Evolutionary conservation across 2,113 vertebrate genomes (phyloP).

Genomic region (Ahaetulla prasina): DNA sequence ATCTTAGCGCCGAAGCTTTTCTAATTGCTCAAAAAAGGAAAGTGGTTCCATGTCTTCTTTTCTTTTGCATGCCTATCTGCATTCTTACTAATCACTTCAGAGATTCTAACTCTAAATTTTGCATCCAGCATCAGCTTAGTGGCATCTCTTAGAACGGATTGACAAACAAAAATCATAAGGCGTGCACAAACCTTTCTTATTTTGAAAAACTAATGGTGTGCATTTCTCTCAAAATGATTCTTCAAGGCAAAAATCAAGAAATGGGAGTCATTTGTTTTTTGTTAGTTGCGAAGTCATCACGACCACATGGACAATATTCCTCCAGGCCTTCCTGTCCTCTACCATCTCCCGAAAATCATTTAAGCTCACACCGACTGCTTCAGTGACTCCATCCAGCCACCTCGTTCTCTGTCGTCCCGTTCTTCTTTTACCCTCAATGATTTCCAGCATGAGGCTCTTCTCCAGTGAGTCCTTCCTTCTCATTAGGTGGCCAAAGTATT

Average conservation of each 20-base stretch:
- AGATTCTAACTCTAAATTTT: background rate
- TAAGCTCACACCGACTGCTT: too few relatives aligned
- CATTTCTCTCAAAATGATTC: background rate
- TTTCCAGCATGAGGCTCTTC: too few relatives aligned
- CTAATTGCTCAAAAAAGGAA: background rate
- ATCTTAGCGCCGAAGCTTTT: background rate
- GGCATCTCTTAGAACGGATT: background rate
- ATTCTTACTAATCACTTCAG: background rate
- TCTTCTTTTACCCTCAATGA: too few relatives aligned
- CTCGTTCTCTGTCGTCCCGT: too few relatives aligned
- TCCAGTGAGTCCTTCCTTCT: too few relatives aligned
- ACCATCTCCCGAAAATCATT: too few relatives aligned
- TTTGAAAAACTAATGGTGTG: background rate
- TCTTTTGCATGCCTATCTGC: background rate
- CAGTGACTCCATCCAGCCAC: too few relatives aligned
- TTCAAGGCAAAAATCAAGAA: background rate
- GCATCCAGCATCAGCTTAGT: too few relatives aligned
- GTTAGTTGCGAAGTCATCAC: too few relatives aligned
- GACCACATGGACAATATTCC: too few relatives aligned
- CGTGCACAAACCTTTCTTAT: background rate
- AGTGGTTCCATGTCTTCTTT: background rate
- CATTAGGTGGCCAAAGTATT: too few relatives aligned
- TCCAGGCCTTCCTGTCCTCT: too few relatives aligned
- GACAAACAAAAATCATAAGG: background rate
- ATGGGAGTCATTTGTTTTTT: background rate